Evolutionary conservation across 2,113 vertebrate genomes (phyloP).

Genomic region (Pseudorectes ferrugineus): DNA sequence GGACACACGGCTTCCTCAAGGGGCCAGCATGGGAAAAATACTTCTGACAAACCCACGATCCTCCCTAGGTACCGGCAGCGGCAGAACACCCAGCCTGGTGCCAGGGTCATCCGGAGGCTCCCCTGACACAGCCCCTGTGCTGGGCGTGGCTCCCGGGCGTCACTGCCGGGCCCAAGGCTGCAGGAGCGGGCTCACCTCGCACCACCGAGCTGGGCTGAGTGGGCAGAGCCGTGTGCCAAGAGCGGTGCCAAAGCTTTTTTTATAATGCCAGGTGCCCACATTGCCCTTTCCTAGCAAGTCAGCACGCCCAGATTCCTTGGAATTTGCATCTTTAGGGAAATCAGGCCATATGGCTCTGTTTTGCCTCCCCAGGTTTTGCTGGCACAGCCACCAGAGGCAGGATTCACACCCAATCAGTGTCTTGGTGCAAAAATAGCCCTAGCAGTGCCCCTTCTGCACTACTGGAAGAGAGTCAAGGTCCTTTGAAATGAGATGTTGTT

Average conservation of each 20-base stretch:
- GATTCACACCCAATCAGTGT: background rate
- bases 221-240: background rate
- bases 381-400: background rate
- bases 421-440: slow-evolving; percentile 6
- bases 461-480: background rate
- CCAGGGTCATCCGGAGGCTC: accelerated
- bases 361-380: background rate
- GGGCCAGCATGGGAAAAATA: background rate
- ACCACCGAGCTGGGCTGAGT: background rate
- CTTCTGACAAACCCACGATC: accelerated
- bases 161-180: accelerated
- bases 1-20: accelerated
- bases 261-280: background rate
- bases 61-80: accelerated
- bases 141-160: accelerated
- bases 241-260: background rate
- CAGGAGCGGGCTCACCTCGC: background rate
- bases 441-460: background rate
- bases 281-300: background rate
- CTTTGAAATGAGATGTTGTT: background rate
- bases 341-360: background rate
- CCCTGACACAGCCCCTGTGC: accelerated
- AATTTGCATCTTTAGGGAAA: background rate
- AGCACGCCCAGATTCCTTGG: background rate
- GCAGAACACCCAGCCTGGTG: background rate